A percentile compares a stretch with the other conserved stretches of the same genome.
phyloP scores from a whole-genome alignment of 2,888 invertebrate species.

The Tupiocoris notatus region DNA sequence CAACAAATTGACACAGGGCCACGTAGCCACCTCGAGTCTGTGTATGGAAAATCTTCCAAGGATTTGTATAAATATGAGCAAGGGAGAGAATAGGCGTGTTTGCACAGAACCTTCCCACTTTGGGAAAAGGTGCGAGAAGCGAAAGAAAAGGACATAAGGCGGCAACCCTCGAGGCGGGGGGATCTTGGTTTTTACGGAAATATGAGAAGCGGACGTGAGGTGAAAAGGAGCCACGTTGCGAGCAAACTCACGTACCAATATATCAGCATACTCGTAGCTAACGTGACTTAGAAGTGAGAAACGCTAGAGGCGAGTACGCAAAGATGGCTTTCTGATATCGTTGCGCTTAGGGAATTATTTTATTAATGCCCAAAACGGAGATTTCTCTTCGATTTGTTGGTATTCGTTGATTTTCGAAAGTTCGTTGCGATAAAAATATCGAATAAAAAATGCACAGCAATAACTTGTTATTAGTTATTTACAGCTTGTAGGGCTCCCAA shows the following conservation, averaged over 20 bases:
- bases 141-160: neutral
- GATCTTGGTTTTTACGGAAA: neutral
- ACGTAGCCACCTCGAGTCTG: neutral
- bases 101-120: neutral
- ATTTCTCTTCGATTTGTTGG: neutral
- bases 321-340: constrained; percentile 15
- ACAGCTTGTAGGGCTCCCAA: no score
- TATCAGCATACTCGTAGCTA: constrained; percentile 33
- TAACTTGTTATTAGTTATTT: no score
- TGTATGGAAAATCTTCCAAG: constrained; percentile 16
- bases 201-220: neutral
- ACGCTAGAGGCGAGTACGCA: constrained; percentile 1
- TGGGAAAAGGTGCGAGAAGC: neutral
- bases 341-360: neutral
- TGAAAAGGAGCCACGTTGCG: neutral
- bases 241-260: neutral
- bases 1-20: neutral
- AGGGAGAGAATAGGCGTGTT: neutral
- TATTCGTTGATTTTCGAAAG: no score
- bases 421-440: no score
- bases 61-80: constrained; percentile 36
- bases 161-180: no score
- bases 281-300: constrained; percentile 35
- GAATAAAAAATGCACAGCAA: no score
- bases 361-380: neutral